phyloP scores from a whole-genome alignment of 2,113 vertebrate species.

The Erpornis zantholeuca region DNA sequence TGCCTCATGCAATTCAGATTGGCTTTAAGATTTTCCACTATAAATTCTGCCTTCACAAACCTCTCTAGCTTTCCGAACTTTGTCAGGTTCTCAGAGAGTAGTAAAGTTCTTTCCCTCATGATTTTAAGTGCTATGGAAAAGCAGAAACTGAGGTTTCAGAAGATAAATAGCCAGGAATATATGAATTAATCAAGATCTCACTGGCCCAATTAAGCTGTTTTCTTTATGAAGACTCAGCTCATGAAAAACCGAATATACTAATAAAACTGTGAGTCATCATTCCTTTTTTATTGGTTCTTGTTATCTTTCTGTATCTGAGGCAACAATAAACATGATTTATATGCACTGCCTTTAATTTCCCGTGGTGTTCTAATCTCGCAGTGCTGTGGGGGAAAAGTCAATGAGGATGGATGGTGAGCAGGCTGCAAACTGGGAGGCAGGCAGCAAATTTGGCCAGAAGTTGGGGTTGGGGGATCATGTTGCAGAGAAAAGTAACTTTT shows the following conservation, averaged over 20 bases:
- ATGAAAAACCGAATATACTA: slow-evolving; percentile 24
- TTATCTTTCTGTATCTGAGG: slow-evolving; percentile 22
- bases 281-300: slow-evolving; percentile 33
- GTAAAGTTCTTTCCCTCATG: neutral
- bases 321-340: slow-evolving; percentile 57
- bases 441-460: neutral
- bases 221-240: slow-evolving; percentile 26
- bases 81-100: neutral
- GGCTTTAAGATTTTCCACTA: neutral
- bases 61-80: neutral
- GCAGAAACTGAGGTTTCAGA: neutral
- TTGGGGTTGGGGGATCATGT: fast-evolving
- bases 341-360: slow-evolving; percentile 39
- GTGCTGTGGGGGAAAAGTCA: neutral
- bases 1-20: neutral
- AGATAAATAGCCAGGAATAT: neutral
- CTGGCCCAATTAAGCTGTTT: neutral
- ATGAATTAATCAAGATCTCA: slow-evolving; percentile 20
- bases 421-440: neutral
- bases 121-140: neutral
- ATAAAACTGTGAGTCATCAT: slow-evolving; percentile 44
- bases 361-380: neutral
- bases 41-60: neutral
- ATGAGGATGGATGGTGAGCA: neutral
- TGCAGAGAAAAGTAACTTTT: neutral